Evolutionary conservation across 2,113 vertebrate genomes (phyloP).

Genomic region (Rhodinocichla rosea): DNA sequence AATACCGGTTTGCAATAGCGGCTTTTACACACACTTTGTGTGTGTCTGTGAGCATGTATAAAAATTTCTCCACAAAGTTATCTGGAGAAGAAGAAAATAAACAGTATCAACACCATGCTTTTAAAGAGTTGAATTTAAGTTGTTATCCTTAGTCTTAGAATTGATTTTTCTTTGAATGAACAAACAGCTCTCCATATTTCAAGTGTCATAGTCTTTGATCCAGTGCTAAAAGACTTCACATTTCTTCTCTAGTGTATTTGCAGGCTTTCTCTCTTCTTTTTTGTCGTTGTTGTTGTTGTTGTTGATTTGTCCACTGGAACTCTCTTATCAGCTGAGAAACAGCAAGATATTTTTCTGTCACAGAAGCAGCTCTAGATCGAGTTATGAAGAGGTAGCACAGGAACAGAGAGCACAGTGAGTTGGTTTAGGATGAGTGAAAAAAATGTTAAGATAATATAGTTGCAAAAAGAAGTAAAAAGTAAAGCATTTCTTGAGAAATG

Average conservation of each 20-base stretch:
- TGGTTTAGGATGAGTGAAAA: not conserved
- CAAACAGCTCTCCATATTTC: not conserved
- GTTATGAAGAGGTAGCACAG: not conserved
- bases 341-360: not conserved
- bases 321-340: not conserved
- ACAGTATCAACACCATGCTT: not conserved
- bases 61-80: not conserved
- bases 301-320: not conserved
- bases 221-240: not conserved
- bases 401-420: not conserved
- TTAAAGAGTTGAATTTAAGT: not conserved
- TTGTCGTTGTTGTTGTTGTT: not conserved
- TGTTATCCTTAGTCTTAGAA: not conserved
- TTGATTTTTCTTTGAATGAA: not conserved
- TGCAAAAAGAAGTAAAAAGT: not conserved
- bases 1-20: accelerated
- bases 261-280: not conserved
- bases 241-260: not conserved
- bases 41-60: not conserved
- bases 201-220: not conserved
- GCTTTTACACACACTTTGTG: not conserved
- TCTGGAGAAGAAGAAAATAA: not conserved
- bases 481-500: not conserved
- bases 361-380: not conserved
- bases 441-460: too few relatives aligned